These are phyloP conservation scores for Crotalus tigris DNA, from an alignment of 2,113 vertebrate genomes.

Conservation along the genomic window DNA sequence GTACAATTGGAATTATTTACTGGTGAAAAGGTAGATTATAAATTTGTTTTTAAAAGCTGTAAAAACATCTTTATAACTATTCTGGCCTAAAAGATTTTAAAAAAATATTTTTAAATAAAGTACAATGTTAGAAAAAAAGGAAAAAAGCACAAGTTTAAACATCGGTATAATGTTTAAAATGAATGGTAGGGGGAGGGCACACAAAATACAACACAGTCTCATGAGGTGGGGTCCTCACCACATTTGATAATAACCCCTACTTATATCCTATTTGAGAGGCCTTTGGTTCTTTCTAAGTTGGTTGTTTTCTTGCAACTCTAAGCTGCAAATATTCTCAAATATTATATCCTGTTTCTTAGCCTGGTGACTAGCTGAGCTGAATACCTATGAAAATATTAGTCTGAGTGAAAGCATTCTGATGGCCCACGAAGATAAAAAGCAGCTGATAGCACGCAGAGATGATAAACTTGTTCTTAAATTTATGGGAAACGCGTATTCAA, in stretches of 20 bases:
- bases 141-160: background rate
- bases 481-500: background rate
- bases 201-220: background rate
- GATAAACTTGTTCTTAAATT: fast-evolving
- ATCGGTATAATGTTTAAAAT: background rate
- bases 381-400: background rate
- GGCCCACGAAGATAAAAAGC: background rate
- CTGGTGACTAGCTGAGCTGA: background rate
- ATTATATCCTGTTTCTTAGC: background rate
- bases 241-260: background rate
- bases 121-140: background rate
- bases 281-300: background rate
- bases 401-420: background rate
- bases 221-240: background rate
- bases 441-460: background rate
- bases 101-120: background rate
- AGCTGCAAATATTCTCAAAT: background rate
- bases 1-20: background rate
- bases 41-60: background rate
- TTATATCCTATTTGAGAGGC: background rate
- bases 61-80: background rate
- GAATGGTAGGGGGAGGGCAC: background rate
- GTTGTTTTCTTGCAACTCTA: background rate
- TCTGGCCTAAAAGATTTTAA: background rate
- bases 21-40: background rate